These are phyloP conservation scores for Pterocles gutturalis DNA, from an alignment of 2,113 vertebrate genomes.

Conservation along the genomic window DNA sequence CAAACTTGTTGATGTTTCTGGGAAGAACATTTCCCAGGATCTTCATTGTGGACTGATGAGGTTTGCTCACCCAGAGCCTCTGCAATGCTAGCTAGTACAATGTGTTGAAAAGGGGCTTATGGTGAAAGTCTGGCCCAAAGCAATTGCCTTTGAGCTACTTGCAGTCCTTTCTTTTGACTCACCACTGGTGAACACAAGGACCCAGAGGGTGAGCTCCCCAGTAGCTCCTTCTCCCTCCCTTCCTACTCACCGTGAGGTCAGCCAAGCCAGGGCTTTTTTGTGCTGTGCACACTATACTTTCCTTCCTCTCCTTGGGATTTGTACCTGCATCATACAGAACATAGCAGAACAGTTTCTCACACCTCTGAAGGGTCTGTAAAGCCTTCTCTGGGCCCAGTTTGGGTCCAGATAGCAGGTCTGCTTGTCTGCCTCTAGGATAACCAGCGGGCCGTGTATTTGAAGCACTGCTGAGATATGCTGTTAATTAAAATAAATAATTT, in stretches of 20 bases:
- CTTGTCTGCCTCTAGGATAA: constrained; percentile 21
- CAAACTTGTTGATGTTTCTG: neutral
- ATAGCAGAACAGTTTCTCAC: constrained; percentile 12
- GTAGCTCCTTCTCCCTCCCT: neutral
- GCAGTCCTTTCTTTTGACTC: neutral
- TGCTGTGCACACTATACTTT: neutral
- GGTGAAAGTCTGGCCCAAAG: neutral
- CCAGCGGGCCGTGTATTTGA: neutral
- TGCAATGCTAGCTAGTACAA: neutral
- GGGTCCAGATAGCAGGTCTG: neutral
- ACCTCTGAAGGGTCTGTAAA: constrained; percentile 30
- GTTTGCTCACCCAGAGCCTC: neutral
- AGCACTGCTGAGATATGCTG: constrained; percentile 4
- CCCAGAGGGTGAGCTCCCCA: neutral
- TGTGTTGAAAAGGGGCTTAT: neutral
- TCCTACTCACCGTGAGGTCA: neutral
- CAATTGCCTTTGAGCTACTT: neutral
- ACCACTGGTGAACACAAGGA: neutral
- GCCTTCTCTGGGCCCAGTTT: neutral
- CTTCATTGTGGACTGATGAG: constrained; percentile 1
- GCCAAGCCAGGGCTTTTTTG: neutral
- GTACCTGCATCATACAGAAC: neutral
- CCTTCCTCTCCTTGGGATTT: constrained; percentile 32
- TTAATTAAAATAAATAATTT: constrained; percentile 31
- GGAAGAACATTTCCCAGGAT: neutral